These are phyloP conservation scores for Salticus scenicus DNA, from an alignment of 2,888 invertebrate species.

Conservation along the genomic window DNA sequence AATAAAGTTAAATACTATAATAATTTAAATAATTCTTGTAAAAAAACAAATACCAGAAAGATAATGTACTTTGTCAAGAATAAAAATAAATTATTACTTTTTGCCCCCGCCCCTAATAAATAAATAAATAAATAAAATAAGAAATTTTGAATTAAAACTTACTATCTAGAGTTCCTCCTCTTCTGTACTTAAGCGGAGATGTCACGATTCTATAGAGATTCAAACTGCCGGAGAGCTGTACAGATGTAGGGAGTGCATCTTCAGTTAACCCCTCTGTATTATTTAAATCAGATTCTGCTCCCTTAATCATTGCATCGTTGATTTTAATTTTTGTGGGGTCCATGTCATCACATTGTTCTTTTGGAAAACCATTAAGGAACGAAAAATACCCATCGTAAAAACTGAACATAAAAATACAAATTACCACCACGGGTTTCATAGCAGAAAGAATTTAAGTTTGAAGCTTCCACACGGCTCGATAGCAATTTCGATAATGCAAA, in stretches of 20 bases:
- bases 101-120: no score
- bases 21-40: no score
- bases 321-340: conserved; percentile 60
- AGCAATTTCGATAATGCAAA: conserved; percentile 57
- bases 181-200: conserved; percentile 41
- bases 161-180: conserved; percentile 47
- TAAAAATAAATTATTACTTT: no score
- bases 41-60: no score
- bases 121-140: background rate
- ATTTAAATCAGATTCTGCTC: conserved; percentile 7
- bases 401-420: conserved; percentile 9
- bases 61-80: no score
- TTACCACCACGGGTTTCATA: conserved; percentile 45
- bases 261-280: conserved; percentile 32
- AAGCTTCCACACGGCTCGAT: conserved; percentile 50
- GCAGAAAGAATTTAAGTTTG: conserved; percentile 16
- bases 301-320: background rate
- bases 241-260: conserved; percentile 41
- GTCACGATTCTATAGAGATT: conserved; percentile 53
- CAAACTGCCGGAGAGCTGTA: conserved; percentile 39
- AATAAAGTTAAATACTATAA: no score
- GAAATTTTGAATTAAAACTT: no score
- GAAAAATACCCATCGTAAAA: conserved; percentile 23
- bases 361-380: conserved; percentile 55
- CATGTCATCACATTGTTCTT: conserved; percentile 63